Evolutionary conservation across 2,113 vertebrate species (phyloP), one percentile per base, ranked within the genome.

Genomic region (Osmerus mordax): DNA sequence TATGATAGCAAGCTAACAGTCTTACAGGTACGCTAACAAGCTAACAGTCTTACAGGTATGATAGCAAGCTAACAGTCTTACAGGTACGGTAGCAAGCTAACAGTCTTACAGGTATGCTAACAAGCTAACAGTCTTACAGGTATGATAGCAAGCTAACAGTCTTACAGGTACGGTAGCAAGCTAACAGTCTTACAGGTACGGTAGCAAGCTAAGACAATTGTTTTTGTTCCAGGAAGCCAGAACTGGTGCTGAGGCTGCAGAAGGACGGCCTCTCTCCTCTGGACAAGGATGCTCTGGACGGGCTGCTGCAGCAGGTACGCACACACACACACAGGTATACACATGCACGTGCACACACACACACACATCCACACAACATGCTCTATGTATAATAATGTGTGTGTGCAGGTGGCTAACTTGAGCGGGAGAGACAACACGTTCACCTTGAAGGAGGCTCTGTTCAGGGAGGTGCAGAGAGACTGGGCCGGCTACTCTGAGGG

Each of bases 401-500:
- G 32, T 63, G 41, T 25, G 1, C 86, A 99, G 97, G 95, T 99
- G 85, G 97, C 95, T 53, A 96, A 94, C 8, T 67, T 96, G 81
- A 97, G 91, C 70, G 90, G 91, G 87, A 96, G 90, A 89, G 97
- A 99, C 72, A 93, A 93, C 87, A 95, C 96, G 3, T 98, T 94
- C 87, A 97, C 95, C 0, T 91, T 99, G 86, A 95, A 95, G 85
- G 96, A 98, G 70, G 86, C 89, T 79, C 86, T 96, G 19, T 98
- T 95, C 91, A 96, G 95, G 65, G 96, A 98, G 0, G 89, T 99
- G 76, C 96, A 98, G 89, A 95, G 93, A 82, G 95, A 98, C 82
- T 99, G 97, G 97, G 95, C 96, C 0, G 96, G 97, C 79, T 99
- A 99, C 90, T 95, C 94, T 0, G 96, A 98, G 77, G 94, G 95